These are phyloP conservation scores for Alsophila aescularia DNA, from an alignment of 2,888 invertebrate species.

Conservation along the genomic window DNA sequence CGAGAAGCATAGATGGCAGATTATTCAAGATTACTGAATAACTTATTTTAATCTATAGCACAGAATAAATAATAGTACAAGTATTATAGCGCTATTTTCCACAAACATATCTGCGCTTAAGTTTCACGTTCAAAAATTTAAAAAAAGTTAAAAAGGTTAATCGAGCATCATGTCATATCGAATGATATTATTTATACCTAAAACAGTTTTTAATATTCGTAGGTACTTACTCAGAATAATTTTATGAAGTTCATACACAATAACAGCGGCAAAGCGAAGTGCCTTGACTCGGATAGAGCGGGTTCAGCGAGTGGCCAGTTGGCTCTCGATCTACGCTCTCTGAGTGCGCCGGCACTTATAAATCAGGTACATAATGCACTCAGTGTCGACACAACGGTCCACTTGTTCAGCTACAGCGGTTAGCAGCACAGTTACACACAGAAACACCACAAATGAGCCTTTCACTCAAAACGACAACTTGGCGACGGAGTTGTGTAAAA, in stretches of 20 bases:
- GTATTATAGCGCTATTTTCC: no score
- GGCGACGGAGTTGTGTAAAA: constrained; percentile 61
- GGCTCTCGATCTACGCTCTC: constrained; percentile 10
- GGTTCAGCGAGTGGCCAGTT: constrained; percentile 7
- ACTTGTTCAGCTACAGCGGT: constrained; percentile 53
- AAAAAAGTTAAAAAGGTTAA: neutral
- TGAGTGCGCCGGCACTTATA: constrained; percentile 41
- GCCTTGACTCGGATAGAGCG: constrained; percentile 29
- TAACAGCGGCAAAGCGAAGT: constrained; percentile 33
- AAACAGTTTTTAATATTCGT: constrained; percentile 4
- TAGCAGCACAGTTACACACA: constrained; percentile 63
- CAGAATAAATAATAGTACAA: no score
- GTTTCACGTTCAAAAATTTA: neutral
- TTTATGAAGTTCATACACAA: constrained; percentile 37
- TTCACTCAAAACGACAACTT: constrained; percentile 73
- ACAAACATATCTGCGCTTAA: no score
- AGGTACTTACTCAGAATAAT: constrained; percentile 46
- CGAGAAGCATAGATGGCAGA: no score
- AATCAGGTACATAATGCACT: constrained; percentile 50
- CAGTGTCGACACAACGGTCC: constrained; percentile 44
- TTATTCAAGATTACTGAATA: no score
- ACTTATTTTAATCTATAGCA: no score
- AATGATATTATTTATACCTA: neutral
- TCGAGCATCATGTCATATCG: neutral
- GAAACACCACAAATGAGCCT: constrained; percentile 61